Base-by-base conservation (phyloP, 1,140 invertebrate genomes). In the Ganaspis sp. region DNA sequence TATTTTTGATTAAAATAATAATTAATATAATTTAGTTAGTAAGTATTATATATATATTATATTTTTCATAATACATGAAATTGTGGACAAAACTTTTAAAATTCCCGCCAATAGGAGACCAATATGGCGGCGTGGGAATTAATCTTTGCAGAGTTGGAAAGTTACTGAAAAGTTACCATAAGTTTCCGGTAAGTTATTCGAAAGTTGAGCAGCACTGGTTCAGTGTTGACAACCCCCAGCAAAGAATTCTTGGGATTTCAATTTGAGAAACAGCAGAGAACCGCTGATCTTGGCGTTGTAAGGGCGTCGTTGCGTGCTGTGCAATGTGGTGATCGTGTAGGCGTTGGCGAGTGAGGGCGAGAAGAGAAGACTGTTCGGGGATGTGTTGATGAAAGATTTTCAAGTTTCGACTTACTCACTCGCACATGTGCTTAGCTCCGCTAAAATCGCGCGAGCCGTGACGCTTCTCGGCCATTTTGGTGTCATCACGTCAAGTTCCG, bases 331-430 rank as follows among this genome's bases (percentile, higher is more conserved):
- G 76, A 77, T 77, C 77, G 81, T 79, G 79, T 83, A 83, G 81
- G 79, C 81, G 79, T 83, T 83, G 81, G 77, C 81, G 79, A 83
- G 75, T 80, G 81, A 76, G 76, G 58, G 78, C 75, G 77, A 75
- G 70, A 82, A 79, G 80, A 78, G 73, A 70, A 77, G 77, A 75
- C 70, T 73, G 80, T 69, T 49, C 45, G 58, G 23, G 23, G 23
- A 64, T 64, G 58, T 64, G 23, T 64, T 29, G 23, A 19, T 76
- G 69, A 74, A 69, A n/a, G 72, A 54, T 53, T 53, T 53, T 70
- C 26, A 54, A 37, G 54, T 74, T 73, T 72, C 53, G 40, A 34
- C 49, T 45, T 54, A 58, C 69, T 53, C n/a, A 29, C 23, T 69
- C 64, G 29, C 29, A 37, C 69, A 26, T 45, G 70, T 45, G 42